These are phyloP conservation scores for Neopipo cinnamomea DNA, from an alignment of 2,113 vertebrate genomes.

Conservation along the genomic window DNA sequence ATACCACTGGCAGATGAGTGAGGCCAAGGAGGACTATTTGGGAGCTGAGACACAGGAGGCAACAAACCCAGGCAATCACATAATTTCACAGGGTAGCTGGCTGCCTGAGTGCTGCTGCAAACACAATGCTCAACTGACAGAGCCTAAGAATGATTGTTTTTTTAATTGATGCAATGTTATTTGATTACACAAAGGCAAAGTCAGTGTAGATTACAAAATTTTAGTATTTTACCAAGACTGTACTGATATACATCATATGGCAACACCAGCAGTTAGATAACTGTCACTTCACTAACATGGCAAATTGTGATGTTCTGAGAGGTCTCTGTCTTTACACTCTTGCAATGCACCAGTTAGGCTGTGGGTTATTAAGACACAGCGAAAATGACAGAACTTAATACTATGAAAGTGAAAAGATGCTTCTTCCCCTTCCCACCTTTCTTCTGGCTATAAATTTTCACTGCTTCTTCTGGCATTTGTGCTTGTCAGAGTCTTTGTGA, in stretches of 20 bases:
- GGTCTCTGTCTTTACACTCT: background rate
- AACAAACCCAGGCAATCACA: background rate
- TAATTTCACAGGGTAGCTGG: background rate
- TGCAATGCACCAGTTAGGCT: background rate
- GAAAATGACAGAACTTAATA: background rate
- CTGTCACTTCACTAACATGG: background rate
- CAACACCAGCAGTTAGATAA: background rate
- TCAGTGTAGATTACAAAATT: background rate
- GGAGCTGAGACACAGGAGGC: background rate
- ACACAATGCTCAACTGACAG: background rate
- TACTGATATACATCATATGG: background rate
- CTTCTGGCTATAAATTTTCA: background rate
- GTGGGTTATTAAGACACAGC: background rate
- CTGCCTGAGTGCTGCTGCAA: background rate
- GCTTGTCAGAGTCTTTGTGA: background rate
- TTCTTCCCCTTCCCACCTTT: background rate
- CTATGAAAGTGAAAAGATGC: background rate
- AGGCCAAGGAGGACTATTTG: background rate
- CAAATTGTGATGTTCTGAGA: background rate
- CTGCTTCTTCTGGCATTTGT: background rate
- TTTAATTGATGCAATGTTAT: background rate
- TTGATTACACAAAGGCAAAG: background rate
- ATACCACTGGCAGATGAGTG: background rate
- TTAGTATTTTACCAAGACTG: background rate
- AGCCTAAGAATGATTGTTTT: background rate